Conservation (phyloP, 2,797 vertebrate genomes). For the Acomys russatus region DNA sequence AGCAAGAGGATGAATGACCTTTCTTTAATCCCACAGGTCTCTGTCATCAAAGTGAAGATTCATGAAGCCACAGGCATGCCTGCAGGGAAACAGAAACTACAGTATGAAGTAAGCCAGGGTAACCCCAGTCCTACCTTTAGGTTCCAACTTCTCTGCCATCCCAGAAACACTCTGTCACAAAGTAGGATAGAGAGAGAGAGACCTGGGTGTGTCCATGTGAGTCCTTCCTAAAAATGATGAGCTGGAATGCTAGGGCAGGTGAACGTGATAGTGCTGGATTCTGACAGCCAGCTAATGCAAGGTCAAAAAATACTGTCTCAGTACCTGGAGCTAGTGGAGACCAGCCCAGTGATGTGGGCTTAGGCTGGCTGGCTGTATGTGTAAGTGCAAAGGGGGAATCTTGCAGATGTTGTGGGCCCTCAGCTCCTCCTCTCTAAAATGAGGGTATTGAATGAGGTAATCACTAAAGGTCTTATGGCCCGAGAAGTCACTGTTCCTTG, state of each 20-base stretch:
- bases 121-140: background rate
- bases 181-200: background rate
- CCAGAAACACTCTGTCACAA: background rate
- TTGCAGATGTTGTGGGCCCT: background rate
- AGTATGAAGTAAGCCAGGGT: constrained; percentile 94
- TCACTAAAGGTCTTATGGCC: background rate
- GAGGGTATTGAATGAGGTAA: background rate
- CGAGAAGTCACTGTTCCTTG: background rate
- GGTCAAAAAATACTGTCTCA: background rate
- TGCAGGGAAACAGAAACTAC: constrained; percentile 98
- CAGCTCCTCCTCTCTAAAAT: constrained; percentile 7
- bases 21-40: constrained; percentile 91
- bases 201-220: background rate
- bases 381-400: background rate
- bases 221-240: background rate
- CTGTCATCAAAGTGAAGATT: constrained; percentile 99
- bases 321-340: background rate
- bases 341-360: background rate
- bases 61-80: constrained; percentile 99
- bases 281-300: background rate
- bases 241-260: background rate
- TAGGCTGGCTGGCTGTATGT: background rate
- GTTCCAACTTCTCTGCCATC: background rate
- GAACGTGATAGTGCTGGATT: background rate
- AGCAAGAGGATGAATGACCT: background rate